Conservation (phyloP, 2,113 vertebrate genomes). For the Alligator mississippiensis region DNA sequence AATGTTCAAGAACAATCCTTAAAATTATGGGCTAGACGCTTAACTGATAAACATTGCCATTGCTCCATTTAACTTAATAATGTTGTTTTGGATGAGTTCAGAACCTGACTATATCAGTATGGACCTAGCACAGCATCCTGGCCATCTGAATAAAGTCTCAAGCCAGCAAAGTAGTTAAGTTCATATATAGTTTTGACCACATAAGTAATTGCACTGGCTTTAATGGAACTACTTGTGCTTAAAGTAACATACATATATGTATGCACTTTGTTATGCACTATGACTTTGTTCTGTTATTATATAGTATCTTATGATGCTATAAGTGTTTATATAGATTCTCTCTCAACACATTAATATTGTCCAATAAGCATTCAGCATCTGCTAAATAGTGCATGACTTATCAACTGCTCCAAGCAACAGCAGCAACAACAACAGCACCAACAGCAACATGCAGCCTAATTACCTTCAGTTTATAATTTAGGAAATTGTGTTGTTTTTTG, state of each 20-base stretch:
- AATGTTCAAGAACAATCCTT: neutral
- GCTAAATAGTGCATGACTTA: neutral
- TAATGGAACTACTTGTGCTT: neutral
- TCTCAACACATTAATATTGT: neutral
- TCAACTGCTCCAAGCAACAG: neutral
- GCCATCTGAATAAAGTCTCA: neutral
- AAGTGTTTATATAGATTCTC: neutral
- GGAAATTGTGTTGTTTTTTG: neutral
- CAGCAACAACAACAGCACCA: too few species aligned
- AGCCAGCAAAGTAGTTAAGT: neutral
- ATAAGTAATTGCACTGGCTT: too few species aligned
- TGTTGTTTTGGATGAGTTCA: neutral
- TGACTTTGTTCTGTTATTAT: neutral
- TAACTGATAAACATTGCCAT: neutral
- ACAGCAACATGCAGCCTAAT: too few species aligned
- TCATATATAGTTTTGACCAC: neutral
- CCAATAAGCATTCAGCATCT: neutral
- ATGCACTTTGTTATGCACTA: neutral
- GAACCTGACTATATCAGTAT: too few species aligned
- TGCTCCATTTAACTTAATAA: neutral
- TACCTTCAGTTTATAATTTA: neutral
- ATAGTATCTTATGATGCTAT: neutral
- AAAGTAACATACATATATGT: neutral
- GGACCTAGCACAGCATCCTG: neutral
- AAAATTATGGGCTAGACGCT: neutral